phyloP scores from a whole-genome alignment of 2,113 vertebrate genomes.

The Podilymbus podiceps region DNA sequence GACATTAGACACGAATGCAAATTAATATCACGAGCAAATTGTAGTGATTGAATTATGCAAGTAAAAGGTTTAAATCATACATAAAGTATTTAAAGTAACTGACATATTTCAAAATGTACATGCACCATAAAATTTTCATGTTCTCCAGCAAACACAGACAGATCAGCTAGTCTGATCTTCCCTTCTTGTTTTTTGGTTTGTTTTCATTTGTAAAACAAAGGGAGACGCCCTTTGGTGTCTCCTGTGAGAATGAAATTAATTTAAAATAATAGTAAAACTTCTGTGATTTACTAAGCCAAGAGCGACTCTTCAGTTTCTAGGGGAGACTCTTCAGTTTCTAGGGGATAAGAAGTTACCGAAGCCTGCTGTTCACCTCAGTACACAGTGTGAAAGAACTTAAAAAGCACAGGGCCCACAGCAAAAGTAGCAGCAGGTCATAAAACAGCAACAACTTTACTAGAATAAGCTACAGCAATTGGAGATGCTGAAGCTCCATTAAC shows the following conservation, averaged over 20 bases:
- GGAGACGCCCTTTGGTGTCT: neutral
- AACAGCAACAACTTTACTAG: neutral
- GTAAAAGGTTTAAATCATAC: neutral
- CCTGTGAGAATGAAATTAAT: neutral
- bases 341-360: neutral
- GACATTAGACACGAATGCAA: neutral
- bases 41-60: neutral
- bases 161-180: neutral
- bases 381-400: neutral
- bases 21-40: neutral
- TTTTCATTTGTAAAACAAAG: neutral
- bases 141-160: neutral
- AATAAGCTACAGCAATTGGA: neutral
- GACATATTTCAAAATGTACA: neutral
- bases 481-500: neutral
- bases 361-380: neutral
- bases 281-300: neutral
- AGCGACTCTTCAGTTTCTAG: neutral
- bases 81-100: neutral
- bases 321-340: neutral
- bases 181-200: neutral
- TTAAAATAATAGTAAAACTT: neutral
- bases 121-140: neutral
- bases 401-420: neutral
- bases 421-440: neutral